phyloP scores from a whole-genome alignment of 2,797 vertebrate species.

The Rhinophrynus dorsalis region DNA sequence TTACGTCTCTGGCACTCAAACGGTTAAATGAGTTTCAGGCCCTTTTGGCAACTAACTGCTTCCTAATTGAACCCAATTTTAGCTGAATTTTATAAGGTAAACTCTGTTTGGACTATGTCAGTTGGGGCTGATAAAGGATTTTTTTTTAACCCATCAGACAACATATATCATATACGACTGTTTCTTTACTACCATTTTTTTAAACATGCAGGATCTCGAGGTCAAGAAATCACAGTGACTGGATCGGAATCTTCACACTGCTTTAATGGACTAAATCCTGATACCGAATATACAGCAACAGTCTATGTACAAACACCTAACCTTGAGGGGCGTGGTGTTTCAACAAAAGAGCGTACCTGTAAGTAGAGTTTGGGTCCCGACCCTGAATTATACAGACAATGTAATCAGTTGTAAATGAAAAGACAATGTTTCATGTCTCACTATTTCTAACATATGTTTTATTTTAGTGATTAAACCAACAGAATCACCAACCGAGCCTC shows the following conservation, averaged over 20 bases:
- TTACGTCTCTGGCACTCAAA: no score
- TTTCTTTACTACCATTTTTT: neutral
- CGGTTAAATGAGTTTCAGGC: no score
- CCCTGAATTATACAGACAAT: neutral
- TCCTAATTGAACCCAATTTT: no score
- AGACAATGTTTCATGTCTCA: neutral
- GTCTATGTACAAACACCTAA: conserved; percentile 93
- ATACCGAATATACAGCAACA: conserved; percentile 81
- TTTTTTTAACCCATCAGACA: no score
- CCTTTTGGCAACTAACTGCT: no score
- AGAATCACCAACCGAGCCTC: conserved; percentile 82
- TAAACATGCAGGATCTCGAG: conserved; percentile 71
- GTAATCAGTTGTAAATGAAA: no score
- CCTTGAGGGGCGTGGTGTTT: conserved; percentile 89
- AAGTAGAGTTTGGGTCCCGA: conserved; percentile 47
- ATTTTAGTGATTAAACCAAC: conserved; percentile 86
- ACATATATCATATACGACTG: no score
- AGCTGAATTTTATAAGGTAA: no score
- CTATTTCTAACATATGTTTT: conserved; percentile 32
- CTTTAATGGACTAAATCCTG: conserved; percentile 86
- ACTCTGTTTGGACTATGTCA: no score
- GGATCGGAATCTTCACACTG: conserved; percentile 88
- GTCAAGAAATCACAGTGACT: conserved; percentile 90
- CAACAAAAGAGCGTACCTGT: conserved; percentile 81
- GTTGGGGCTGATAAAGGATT: no score